Conservation (phyloP, 2,113 vertebrate genomes). For the Oncorhynchus mykiss region DNA sequence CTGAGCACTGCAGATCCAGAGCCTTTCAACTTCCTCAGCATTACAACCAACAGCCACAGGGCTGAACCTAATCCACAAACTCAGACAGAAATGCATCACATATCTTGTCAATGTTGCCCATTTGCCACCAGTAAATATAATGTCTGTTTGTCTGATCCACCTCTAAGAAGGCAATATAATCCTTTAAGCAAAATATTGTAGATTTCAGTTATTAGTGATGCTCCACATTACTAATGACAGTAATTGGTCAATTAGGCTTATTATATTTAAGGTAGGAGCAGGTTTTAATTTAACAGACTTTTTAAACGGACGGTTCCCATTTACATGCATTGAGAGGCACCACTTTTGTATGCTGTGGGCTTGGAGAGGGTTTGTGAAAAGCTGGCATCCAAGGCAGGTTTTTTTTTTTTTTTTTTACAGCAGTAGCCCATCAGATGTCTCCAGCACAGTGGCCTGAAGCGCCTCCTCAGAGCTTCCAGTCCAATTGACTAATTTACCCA, state of each 20-base stretch:
- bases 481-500: constrained; percentile 76
- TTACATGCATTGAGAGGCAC: constrained; percentile 64
- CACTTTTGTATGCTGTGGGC: constrained; percentile 68
- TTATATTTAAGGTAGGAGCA: constrained; percentile 71
- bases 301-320: constrained; percentile 47
- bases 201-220: constrained; percentile 2
- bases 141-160: constrained; percentile 35
- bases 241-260: constrained; percentile 64
- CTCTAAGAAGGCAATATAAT: constrained; percentile 30
- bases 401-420: too few relatives aligned
- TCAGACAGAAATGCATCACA: too few relatives aligned
- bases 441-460: constrained; percentile 52
- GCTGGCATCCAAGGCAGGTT: constrained; percentile 27
- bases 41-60: too few relatives aligned
- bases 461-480: constrained; percentile 66
- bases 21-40: constrained; percentile 61
- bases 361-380: constrained; percentile 64
- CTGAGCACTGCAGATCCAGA: too few relatives aligned
- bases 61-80: too few relatives aligned
- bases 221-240: constrained; percentile 61
- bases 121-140: too few relatives aligned
- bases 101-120: too few relatives aligned
- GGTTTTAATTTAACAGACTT: constrained; percentile 66
- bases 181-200: too few relatives aligned
- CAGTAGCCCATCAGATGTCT: constrained; percentile 67